These are phyloP conservation scores for Erethizon dorsatum DNA, from an alignment of 2,797 vertebrate genomes.

Conservation along the genomic window DNA sequence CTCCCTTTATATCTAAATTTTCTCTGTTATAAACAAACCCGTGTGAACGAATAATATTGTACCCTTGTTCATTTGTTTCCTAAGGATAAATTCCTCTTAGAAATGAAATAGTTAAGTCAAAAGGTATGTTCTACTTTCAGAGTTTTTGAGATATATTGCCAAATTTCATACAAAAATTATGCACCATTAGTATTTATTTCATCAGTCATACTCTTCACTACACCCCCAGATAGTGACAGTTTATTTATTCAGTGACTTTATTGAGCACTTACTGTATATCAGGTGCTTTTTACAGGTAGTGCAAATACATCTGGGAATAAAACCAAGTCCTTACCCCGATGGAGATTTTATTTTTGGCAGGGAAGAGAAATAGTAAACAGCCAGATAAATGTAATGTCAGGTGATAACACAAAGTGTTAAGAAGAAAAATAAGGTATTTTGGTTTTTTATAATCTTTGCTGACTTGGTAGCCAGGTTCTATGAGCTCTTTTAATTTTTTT, in stretches of 20 bases:
- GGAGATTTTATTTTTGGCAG: neutral
- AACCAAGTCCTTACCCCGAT: neutral
- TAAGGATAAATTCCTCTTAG: conserved; percentile 28
- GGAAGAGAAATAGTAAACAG: neutral
- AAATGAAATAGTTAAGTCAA: neutral
- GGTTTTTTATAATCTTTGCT: conserved; percentile 20
- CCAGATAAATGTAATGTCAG: neutral
- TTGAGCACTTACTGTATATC: neutral
- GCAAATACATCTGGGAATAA: neutral
- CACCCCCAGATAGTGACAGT: neutral
- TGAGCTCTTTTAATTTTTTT: neutral
- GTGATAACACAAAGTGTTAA: neutral
- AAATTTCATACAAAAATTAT: conserved; percentile 40
- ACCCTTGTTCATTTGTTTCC: conserved; percentile 46
- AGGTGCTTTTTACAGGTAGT: neutral
- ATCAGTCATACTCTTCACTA: neutral
- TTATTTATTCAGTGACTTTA: neutral
- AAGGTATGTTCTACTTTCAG: neutral
- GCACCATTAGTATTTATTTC: neutral
- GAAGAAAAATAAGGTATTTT: conserved; percentile 1
- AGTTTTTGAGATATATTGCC: neutral
- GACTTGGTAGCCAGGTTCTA: conserved; percentile 20
- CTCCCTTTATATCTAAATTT: conserved; percentile 34
- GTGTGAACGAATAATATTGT: conserved; percentile 12
- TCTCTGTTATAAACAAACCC: conserved; percentile 9